Base-by-base conservation (phyloP, 2,797 vertebrate genomes). In the Manis javanica region DNA sequence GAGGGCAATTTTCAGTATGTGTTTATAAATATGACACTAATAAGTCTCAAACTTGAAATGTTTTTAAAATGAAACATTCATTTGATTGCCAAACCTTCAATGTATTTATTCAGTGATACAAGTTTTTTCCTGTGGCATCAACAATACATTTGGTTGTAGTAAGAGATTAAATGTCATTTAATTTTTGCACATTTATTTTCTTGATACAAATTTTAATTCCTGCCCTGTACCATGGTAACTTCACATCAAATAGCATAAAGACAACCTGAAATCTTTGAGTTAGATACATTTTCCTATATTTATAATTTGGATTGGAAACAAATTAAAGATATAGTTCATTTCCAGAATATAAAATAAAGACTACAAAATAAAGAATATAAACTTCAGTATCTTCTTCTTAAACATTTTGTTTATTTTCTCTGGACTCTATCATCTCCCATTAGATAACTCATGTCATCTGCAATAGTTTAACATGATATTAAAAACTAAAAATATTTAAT, bases 261-360 rank as follows among this genome's bases (percentile, higher is more conserved):
- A 24, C 37, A 51, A 63, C 4, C 51, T 49, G 18, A 57, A 55
- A 81, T 87, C 91, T 90, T 15, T 71, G 71, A 74, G 14, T 77
- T 87, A 24, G 37, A 18, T 55, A 59, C 0, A 72, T 82, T 91
- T 66, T 71, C 29, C 39, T 55, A 1, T 77, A 19, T 53, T 19
- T 84, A 24, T 79, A 64, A 93, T 77, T 88, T 26, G 9, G 31
- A 42, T 87, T 89, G 79, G 84, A 89, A 91, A 84, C 51, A 95
- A 95, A 69, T 10, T 4, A 83, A 91, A 46, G 46, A 46, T 11
- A 46, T 46, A 46, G 46, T 46, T 46, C 11, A 9, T 46, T 46
- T 46, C 46, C 46, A 46, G 46, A 46, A 46, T 46, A 46, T 46
- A 46, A 46, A 46, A 46, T 11, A 46, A 46, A 46, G 46, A 46